Evolutionary conservation across 2,113 vertebrate species (phyloP), one percentile per base, ranked within the genome.

Genomic region (Poecile atricapillus): DNA sequence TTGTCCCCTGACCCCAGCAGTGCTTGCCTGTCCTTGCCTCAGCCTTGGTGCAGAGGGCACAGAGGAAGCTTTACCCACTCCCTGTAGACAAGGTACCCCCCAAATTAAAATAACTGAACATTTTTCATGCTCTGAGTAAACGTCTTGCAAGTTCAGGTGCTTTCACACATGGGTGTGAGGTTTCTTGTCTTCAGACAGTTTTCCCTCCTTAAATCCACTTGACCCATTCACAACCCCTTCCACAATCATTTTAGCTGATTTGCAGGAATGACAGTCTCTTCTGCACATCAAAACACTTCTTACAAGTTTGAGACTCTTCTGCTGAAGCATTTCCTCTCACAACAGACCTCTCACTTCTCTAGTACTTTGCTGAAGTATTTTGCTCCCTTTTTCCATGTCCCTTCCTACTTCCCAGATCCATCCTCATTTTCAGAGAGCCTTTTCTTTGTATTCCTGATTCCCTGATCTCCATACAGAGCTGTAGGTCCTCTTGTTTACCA

Each of bases 41-140:
- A 49, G 44, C 24, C 22, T 10, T 0, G 0, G 6, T 70, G 52
- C 50, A 37, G 46, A 33, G 33, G 10, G 11, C 47, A 76, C 35
- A 64, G 27, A 31, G 2, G 6, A 35, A 83, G 16, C 31, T 87
- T 67, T 49, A 22, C n/a, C 24, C 4, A 0, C 10, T 46, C 63
- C 16, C 41, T 68, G 41, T 28, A 73, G 39, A 15, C 3, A 1
- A 77, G 49, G 15, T 37, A 15, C 4, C 13, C 35, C 21, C 15
- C 12, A 44, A 1, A 43, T 28, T 33, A 37, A 68, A 82, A 64
- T 27, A 82, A 39, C 25, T 53, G 24, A 59, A 33, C 3, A 10
- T 81, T 87, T 73, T 68, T 83, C 49, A 30, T 39, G 46, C 41
- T 83, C 75, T 30, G 11, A 84, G 56, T 47, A 83, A 86, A 71